phyloP scores from a whole-genome alignment of 35 echinoderm and acorn worm genomes.

The Ophioderma brevispina region DNA sequence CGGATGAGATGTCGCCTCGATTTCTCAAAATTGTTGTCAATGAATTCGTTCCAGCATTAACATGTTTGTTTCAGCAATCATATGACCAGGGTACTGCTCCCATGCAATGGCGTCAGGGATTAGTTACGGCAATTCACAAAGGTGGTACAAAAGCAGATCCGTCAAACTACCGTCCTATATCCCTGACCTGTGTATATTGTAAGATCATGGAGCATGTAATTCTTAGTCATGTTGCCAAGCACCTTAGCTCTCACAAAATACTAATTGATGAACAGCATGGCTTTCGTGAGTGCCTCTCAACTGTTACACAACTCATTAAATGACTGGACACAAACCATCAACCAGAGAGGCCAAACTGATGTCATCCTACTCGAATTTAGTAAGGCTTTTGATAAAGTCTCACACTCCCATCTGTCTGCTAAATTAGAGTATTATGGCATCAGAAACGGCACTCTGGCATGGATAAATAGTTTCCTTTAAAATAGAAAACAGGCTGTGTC shows the following conservation, averaged over 20 bases:
- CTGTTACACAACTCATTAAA: conserved; percentile 16
- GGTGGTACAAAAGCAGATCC: background rate
- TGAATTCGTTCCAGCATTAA: conserved; percentile 15
- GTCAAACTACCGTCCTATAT: conserved; percentile 37
- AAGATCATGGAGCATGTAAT: conserved; percentile 47
- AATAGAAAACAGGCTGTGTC: conserved; percentile 35
- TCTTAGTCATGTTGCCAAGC: conserved; percentile 21
- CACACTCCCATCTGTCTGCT: background rate
- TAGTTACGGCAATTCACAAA: conserved; percentile 16
- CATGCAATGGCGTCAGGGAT: conserved; percentile 14
- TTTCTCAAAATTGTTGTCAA: conserved; percentile 27
- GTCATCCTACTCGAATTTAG: conserved; percentile 61
- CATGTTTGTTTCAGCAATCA: background rate
- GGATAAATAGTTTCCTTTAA: conserved; percentile 27
- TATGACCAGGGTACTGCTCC: background rate
- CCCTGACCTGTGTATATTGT: conserved; percentile 27
- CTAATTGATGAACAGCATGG: conserved; percentile 23
- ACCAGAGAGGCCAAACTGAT: conserved; percentile 50
- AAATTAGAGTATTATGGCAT: conserved; percentile 52
- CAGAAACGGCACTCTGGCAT: background rate
- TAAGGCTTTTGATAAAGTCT: conserved; percentile 70
- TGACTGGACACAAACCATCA: conserved; percentile 24
- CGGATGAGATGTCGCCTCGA: conserved; percentile 14
- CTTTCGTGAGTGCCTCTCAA: conserved; percentile 18
- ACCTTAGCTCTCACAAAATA: conserved; percentile 18